Evolutionary conservation across 2,113 vertebrate genomes (phyloP).

Genomic region (Protobothrops mucrosquamatus): DNA sequence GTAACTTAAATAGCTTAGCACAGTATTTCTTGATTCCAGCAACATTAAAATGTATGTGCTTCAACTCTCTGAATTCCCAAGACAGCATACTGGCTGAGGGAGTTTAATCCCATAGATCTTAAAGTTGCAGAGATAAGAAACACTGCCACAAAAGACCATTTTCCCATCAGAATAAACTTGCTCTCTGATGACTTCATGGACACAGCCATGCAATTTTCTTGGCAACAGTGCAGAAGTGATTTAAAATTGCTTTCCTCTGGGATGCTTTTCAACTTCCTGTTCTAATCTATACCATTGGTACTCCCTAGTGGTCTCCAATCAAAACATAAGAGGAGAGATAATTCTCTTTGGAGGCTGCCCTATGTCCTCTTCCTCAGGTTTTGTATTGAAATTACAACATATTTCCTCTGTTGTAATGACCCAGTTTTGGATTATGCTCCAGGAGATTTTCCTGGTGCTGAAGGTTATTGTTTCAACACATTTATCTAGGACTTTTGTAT

Average conservation of each 20-base stretch:
- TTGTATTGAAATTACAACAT: background rate
- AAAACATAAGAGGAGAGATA: background rate
- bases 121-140: background rate
- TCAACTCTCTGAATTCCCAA: background rate
- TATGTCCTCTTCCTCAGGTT: background rate
- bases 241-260: background rate
- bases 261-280: background rate
- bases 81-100: background rate
- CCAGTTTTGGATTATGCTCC: no score
- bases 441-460: no score
- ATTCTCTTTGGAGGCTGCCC: background rate
- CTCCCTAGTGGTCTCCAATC: background rate
- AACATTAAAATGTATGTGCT: background rate
- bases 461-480: no score
- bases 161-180: background rate
- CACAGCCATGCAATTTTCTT: background rate
- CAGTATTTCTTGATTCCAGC: background rate
- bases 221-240: background rate
- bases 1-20: background rate
- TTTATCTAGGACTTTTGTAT: no score
- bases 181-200: background rate
- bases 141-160: background rate
- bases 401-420: background rate
- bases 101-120: background rate
- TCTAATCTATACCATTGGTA: background rate